Percentiles rank a stretch among this genome's conserved stretches.
These are phyloP conservation scores for Onychomys torridus DNA, from an alignment of 2,797 vertebrate species.

Conservation along the genomic window DNA sequence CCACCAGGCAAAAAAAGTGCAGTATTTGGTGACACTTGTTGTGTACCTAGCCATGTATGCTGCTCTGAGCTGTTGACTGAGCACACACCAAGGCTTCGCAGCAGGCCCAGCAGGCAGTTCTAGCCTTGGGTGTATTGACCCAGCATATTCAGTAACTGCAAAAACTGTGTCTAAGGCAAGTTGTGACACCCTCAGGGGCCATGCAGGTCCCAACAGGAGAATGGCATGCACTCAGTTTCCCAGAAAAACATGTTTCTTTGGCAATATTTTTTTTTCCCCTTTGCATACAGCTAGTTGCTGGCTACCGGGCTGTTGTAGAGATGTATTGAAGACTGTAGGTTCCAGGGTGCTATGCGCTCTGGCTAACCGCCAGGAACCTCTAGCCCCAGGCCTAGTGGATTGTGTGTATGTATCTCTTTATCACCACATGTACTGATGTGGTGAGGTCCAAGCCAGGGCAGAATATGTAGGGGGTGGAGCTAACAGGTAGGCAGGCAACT, in stretches of 20 bases:
- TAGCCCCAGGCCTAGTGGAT: not conserved
- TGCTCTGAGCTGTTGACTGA: not conserved
- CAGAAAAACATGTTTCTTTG: not conserved
- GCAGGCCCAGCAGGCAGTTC: not conserved
- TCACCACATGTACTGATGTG: accelerated
- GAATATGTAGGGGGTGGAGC: not conserved
- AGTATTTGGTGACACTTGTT: not conserved
- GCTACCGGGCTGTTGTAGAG: not conserved
- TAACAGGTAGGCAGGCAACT: not conserved
- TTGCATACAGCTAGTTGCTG: too few relatives aligned
- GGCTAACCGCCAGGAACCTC: not conserved
- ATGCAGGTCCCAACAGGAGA: not conserved
- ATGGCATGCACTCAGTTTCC: not conserved
- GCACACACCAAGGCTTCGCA: accelerated
- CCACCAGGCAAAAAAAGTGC: not conserved
- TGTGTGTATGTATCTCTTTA: accelerated
- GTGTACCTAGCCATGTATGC: accelerated
- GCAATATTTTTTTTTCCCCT: not conserved
- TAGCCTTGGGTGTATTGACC: not conserved
- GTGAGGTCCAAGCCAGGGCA: not conserved
- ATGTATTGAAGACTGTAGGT: not conserved
- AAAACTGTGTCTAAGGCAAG: not conserved
- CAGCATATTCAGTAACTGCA: accelerated
- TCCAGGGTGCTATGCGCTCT: not conserved
- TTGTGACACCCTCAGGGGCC: not conserved